Percentiles rank a stretch among this genome's conserved stretches.
These are phyloP conservation scores for Solea senegalensis DNA, from an alignment of 2,113 vertebrate genomes.

Conservation along the genomic window DNA sequence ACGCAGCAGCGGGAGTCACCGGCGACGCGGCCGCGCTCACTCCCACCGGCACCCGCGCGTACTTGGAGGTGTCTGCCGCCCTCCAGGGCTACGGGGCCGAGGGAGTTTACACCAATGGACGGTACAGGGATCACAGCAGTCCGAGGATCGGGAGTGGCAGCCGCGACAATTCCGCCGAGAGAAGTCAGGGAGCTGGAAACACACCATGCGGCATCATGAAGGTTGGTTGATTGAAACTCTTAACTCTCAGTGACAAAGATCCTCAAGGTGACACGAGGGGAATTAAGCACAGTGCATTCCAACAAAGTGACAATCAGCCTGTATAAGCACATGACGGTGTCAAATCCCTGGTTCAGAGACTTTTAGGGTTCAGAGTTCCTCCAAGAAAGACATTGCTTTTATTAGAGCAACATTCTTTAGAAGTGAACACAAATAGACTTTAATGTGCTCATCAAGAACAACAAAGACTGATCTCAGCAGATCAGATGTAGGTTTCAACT, in stretches of 20 bases:
- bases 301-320: too few species aligned
- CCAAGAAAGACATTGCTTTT: not conserved
- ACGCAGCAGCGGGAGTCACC: conserved; percentile 51
- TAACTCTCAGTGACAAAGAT: conserved; percentile 12
- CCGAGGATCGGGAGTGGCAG: conserved; percentile 77
- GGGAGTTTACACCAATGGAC: conserved; percentile 79
- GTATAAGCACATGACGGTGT: not conserved
- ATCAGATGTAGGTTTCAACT: not conserved
- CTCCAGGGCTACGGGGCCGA: conserved; percentile 74
- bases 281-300: not conserved
- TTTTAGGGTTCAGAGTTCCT: too few species aligned
- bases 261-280: conserved; percentile 68
- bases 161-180: conserved; percentile 85
- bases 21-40: conserved; percentile 52
- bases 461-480: too few species aligned
- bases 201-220: conserved; percentile 90
- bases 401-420: not conserved
- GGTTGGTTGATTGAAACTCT: conserved; percentile 75
- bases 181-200: conserved; percentile 77
- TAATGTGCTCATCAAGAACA: too few species aligned
- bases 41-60: conserved; percentile 61
- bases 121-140: conserved; percentile 74
- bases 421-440: not conserved
- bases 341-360: too few species aligned
- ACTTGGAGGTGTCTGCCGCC: conserved; percentile 75